These are phyloP conservation scores for Bolborhynchus lineola DNA, from an alignment of 2,113 vertebrate genomes.

Conservation along the genomic window DNA sequence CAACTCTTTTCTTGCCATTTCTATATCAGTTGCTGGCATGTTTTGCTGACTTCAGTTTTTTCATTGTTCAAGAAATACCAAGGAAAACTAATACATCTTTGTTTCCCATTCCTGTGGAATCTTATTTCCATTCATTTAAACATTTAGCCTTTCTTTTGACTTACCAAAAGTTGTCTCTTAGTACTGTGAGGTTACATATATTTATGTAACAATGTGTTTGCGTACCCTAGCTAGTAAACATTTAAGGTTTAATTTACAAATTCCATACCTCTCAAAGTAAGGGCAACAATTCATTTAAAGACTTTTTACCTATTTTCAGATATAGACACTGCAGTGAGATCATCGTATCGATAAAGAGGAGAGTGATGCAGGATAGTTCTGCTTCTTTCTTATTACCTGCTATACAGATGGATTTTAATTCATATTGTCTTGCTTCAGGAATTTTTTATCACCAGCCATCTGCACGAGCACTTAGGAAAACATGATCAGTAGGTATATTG, in stretches of 20 bases:
- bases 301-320: background rate
- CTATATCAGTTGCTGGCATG: background rate
- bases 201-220: background rate
- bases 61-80: background rate
- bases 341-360: background rate
- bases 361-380: background rate
- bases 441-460: background rate
- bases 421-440: background rate
- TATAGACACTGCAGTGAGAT: background rate
- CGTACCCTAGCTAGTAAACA: background rate
- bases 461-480: background rate
- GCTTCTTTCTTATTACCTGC: background rate
- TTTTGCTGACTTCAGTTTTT: conserved; percentile 21
- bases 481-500: accelerated
- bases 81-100: background rate
- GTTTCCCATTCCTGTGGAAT: background rate
- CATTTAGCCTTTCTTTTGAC: background rate
- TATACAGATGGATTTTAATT: background rate
- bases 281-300: background rate
- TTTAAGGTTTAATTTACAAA: background rate
- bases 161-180: background rate
- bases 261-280: background rate
- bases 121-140: background rate
- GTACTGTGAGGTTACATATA: background rate
- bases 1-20: background rate